These are phyloP conservation scores for Atta cephalotes DNA, from an alignment of 1,140 invertebrate genomes.

Conservation along the genomic window DNA sequence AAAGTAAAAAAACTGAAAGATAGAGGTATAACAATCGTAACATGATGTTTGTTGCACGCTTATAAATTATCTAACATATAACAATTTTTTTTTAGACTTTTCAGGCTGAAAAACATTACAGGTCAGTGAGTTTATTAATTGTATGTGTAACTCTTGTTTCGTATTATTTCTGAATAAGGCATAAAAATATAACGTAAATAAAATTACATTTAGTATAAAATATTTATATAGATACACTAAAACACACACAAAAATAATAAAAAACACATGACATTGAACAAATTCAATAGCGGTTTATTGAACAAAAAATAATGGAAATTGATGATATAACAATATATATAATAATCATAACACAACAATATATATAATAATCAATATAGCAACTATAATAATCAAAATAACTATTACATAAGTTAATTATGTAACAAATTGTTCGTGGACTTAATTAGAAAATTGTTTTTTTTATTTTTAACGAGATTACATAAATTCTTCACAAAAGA, in stretches of 20 bases:
- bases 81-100: not conserved
- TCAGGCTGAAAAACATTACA: not conserved
- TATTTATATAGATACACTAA: not conserved
- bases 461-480: not conserved
- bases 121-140: constrained; percentile 8
- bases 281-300: not conserved
- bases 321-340: not conserved
- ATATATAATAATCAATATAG: too few species aligned
- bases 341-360: not conserved
- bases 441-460: not conserved
- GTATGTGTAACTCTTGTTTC: not conserved
- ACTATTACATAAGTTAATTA: not conserved
- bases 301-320: constrained; percentile 3
- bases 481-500: not conserved
- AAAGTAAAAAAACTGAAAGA: not conserved
- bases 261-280: not conserved
- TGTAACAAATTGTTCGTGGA: not conserved
- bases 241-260: not conserved
- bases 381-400: not conserved
- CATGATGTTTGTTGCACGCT: not conserved
- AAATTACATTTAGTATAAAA: not conserved
- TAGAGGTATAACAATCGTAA: not conserved
- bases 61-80: not conserved
- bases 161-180: not conserved
- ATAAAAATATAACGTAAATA: not conserved